Percentiles rank a stretch among this genome's conserved stretches.
These are phyloP conservation scores for Drosophila demipolita DNA, from an alignment of 2,888 invertebrate species.

Conservation along the genomic window DNA sequence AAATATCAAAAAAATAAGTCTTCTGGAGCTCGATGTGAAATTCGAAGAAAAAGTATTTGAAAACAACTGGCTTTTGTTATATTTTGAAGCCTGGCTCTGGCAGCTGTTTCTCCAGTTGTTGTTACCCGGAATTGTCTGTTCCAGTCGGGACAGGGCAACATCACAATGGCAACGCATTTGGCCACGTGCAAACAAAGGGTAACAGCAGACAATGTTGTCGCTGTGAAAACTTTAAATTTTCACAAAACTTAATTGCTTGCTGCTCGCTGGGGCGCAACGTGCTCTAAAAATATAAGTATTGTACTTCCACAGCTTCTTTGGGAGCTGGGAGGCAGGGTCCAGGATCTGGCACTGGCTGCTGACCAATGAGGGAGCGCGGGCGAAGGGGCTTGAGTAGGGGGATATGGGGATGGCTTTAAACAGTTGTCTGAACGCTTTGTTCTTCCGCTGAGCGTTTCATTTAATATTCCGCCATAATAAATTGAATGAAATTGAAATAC, in stretches of 20 bases:
- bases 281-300: conserved; percentile 48
- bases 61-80: not conserved
- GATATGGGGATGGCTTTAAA: conserved; percentile 15
- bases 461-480: conserved; percentile 31
- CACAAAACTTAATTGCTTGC: conserved; percentile 74
- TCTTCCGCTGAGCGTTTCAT: conserved; percentile 30
- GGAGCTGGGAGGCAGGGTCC: not conserved
- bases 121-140: not conserved
- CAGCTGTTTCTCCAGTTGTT: not conserved
- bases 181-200: conserved; percentile 74
- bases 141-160: conserved; percentile 16
- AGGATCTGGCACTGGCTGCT: conserved; percentile 35
- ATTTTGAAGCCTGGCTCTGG: not conserved
- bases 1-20: not conserved
- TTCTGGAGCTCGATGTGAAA: not conserved
- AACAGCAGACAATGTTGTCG: conserved; percentile 73
- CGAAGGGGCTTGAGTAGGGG: not conserved
- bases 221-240: conserved; percentile 73
- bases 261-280: conserved; percentile 43
- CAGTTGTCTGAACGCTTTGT: conserved; percentile 34
- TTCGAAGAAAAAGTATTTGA: not conserved
- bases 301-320: conserved; percentile 7
- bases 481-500: conserved; percentile 37
- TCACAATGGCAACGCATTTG: conserved; percentile 42
- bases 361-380: conserved; percentile 29